Evolutionary conservation across 2,113 vertebrate genomes (phyloP), one percentile per base, ranked within the genome.

Genomic region (Tauraco erythrolophus): DNA sequence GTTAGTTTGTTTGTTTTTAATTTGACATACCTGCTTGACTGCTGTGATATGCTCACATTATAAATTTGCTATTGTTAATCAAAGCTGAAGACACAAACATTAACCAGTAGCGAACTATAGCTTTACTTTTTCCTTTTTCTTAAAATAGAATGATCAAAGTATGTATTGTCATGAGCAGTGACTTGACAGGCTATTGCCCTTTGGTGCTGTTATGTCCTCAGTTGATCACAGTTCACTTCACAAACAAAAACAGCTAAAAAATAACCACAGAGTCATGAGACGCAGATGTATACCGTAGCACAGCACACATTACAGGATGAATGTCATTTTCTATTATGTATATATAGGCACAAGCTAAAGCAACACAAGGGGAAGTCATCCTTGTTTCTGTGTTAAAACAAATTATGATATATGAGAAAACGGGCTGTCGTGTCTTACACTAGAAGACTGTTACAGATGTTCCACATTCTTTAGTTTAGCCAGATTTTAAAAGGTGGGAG

Each of bases 241-340:
- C 31, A 56, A 46, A 57, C 41, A 28, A n/a, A 51, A 76, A 3
- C 30, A 70, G 25, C 30, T 48, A 11, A 58, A 82, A 84, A 74
- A 27, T 14, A 71, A 31, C 23, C 21, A 45, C 11, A 19, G 16
- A 76, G 28, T 65, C 13, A 11, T 10, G 33, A 77, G 15, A 28
- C 0, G 1, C 6, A 48, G 50, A 4, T 30, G 3, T n/a, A 18
- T 86, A 13, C 23, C 35, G 18, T n/a, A 70, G n/a, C 64, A 56
- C 18, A 41, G 37, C 0, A 0, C 30, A 41, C 3, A 1, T 33
- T 43, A 23, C 16, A 1, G 7, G 30, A 51, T 46, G 51, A 61
- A 66, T 48, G 19, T 75, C 1, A 11, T 9, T 30, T 60, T 75
- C 28, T 35, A 6, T 72, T 51, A 16, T 8, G 10, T 22, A 2